Evolutionary conservation across 1,140 invertebrate genomes (phyloP).

Genomic region (Bombus sylvicola): DNA sequence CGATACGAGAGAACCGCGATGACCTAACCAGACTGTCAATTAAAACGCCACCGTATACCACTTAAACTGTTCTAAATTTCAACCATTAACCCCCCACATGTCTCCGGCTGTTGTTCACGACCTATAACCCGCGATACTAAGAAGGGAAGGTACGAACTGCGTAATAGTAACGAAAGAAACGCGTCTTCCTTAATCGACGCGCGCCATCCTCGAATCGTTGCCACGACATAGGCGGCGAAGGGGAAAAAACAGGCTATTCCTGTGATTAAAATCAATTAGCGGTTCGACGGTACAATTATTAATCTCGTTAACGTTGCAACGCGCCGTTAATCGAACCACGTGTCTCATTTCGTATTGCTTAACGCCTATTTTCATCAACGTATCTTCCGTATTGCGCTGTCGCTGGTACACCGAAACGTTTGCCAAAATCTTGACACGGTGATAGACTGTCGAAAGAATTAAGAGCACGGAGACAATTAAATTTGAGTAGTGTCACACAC

Average conservation of each 20-base stretch:
- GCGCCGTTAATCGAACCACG: slow-evolving; percentile 1
- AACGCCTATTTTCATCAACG: background rate
- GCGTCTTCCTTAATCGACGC: slow-evolving; percentile 25
- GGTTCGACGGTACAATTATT: slow-evolving; percentile 15
- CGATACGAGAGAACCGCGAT: slow-evolving; percentile 70
- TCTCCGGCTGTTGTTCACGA: slow-evolving; percentile 28
- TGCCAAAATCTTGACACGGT: background rate
- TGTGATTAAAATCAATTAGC: slow-evolving; percentile 48
- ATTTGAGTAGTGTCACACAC: background rate
- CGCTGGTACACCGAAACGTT: background rate
- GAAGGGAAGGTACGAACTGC: slow-evolving; percentile 53
- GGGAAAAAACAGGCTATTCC: background rate
- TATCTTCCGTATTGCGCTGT: background rate
- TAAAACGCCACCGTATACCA: slow-evolving; percentile 79
- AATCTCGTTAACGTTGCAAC: slow-evolving; percentile 26
- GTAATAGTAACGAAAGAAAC: slow-evolving; percentile 47
- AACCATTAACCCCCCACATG: slow-evolving; percentile 64
- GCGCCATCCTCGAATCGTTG: background rate
- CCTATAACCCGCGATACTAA: background rate
- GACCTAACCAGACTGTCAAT: slow-evolving; percentile 79
- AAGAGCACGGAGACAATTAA: background rate
- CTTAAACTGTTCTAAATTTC: slow-evolving; percentile 76
- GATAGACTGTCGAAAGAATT: too few species aligned
- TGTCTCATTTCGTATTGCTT: background rate
- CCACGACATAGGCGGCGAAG: background rate